Base-by-base conservation (phyloP, 2,797 vertebrate species). In the Rhinoraja longicauda region DNA sequence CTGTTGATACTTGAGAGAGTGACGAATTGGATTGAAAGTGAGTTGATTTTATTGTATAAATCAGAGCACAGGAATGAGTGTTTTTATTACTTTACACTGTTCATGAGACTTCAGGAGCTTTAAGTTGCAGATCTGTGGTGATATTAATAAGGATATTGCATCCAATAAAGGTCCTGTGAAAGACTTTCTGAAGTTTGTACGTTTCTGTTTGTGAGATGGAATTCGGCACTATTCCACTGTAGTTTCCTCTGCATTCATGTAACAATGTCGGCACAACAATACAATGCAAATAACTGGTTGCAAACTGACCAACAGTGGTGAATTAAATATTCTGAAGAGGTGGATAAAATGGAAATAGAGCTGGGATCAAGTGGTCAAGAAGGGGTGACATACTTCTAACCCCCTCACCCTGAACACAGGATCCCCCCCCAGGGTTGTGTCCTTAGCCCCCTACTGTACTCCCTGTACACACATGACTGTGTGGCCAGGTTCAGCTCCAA, bases 91-190 rank as follows among this genome's bases (percentile, higher is more conserved):
- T 73, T 73, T 90, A 19, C 88, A 90, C 67, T 91, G 90, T 91
- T 91, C 90, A 91, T 64, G 39, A 73, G 90, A 91, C 64, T 73
- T 73, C 90, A 39, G 90, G 90, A 91, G 70, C 90, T 91, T 91
- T 91, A 91, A 45, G 90, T 91, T 91, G 26, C 36, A 53, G 90
- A 73, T 91, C 90, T 73, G 90, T 91, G 90, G 67, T 91, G 90
- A 91, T 45, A 91, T 91, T 73, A 72, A 53, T 53, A 39, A 90
- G 88, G 70, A 36, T 91, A 73, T 70, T 70, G 53, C 90, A 53
- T 73, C 24, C 90, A 91, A 91, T 91, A 91, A 91, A 91, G 90
- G 39, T 91, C 67, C 90, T 91, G 70, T 91, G 90, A 91, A 91
- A 91, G 32, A 91, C 67, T 91, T 45, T 29, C 8, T 64, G 39